Percentiles rank a stretch among this genome's conserved stretches.
Conservation (phyloP, 1,140 invertebrate species). For the Lysiphlebus fabarum region DNA sequence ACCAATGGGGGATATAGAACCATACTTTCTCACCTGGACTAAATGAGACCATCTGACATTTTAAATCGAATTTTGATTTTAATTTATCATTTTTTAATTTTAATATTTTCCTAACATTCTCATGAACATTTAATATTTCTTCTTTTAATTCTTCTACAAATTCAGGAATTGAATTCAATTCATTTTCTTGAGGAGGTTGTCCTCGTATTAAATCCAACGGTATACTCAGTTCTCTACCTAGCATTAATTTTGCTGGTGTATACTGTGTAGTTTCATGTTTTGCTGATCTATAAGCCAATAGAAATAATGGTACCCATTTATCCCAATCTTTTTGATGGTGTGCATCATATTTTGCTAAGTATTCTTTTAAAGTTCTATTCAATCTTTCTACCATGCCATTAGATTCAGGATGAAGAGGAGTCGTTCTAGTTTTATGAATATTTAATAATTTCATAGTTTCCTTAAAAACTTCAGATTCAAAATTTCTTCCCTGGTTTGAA, state of each 20-base stretch:
- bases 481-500: slow-evolving; percentile 44
- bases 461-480: slow-evolving; percentile 40
- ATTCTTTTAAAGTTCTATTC: slow-evolving; percentile 32
- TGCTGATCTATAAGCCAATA: slow-evolving; percentile 18
- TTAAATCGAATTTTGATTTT: slow-evolving; percentile 17
- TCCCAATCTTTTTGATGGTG: slow-evolving; percentile 12
- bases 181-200: slow-evolving; percentile 7
- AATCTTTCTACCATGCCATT: slow-evolving; percentile 48
- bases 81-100: slow-evolving; percentile 12
- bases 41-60: slow-evolving; percentile 15
- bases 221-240: slow-evolving; percentile 14
- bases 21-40: slow-evolving; percentile 19
- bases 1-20: slow-evolving; percentile 21
- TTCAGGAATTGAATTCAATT: neutral
- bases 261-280: slow-evolving; percentile 17
- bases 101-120: slow-evolving; percentile 3
- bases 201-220: slow-evolving; percentile 8
- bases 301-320: slow-evolving; percentile 21
- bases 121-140: neutral
- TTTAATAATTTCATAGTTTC: slow-evolving; percentile 33
- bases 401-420: slow-evolving; percentile 43
- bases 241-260: slow-evolving; percentile 14
- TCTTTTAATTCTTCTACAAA: slow-evolving; percentile 7
- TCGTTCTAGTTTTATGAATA: slow-evolving; percentile 36
- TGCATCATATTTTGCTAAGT: slow-evolving; percentile 15